Percentiles rank a stretch among this genome's conserved stretches.
These are phyloP conservation scores for Ctenodactylus gundi DNA, from an alignment of 2,113 vertebrate genomes.

Conservation along the genomic window DNA sequence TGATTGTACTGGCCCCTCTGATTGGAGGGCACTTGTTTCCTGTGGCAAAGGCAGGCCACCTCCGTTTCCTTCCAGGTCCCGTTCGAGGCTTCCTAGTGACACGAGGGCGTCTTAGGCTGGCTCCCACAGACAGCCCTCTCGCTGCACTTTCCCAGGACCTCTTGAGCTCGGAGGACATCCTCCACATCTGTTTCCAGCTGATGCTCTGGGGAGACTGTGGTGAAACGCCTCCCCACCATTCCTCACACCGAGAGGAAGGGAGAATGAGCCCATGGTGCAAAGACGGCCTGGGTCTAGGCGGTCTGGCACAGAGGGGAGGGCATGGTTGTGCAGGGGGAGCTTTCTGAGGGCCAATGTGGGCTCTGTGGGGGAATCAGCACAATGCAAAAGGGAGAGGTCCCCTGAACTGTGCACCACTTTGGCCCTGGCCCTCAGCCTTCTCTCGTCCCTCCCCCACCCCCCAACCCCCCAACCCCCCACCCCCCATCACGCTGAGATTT, in stretches of 20 bases:
- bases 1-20: background rate
- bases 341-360: background rate
- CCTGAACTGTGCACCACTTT: background rate
- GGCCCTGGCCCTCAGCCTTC: background rate
- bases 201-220: too few relatives aligned
- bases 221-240: background rate
- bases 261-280: background rate
- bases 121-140: background rate
- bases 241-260: background rate
- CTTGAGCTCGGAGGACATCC: background rate
- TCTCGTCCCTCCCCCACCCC: background rate
- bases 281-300: background rate
- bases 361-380: background rate
- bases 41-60: background rate
- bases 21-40: background rate
- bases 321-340: background rate
- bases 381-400: background rate
- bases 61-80: background rate
- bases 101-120: rapidly evolving
- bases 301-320: background rate
- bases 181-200: background rate
- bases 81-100: background rate
- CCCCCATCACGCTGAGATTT: background rate
- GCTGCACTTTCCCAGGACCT: background rate
- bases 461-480: too few relatives aligned